Base-by-base conservation (phyloP, 2,888 invertebrate species). In the Parapristionchus giblindavisi region DNA sequence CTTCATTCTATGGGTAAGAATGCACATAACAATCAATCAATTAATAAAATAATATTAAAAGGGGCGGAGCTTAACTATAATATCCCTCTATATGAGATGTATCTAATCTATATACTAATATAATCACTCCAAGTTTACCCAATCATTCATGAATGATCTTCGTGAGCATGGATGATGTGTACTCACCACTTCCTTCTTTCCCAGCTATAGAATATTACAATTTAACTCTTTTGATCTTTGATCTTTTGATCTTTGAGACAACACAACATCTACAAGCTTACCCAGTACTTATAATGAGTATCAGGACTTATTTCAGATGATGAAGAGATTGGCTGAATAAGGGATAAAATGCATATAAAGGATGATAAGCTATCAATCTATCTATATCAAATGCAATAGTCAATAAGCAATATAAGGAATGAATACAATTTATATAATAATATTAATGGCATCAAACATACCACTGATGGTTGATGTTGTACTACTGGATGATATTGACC, bases 231-330 rank as follows among this genome's bases (percentile, higher is more conserved):
- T 60, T 60, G 60, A 60, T 60, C 34, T 32, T 60, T 60, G 60
- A 60, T 60, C 60, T 60, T 17, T 34, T 27, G 27, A 4, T 8
- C 61, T n/a, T n/a, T n/a, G n/a, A n/a, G n/a, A 43, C 66, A 66
- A 24, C 66, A 66, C 66, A n/a, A 66, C 66, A 48, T 48, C 1
- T 3, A 24, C 54, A 21, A 11, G 38, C 86, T 85, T 78, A 86
- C 86, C 86, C 86, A 86, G 76, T 81, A 86, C 65, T 85, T 83
- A 52, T 86, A 77, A 66, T 82, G 81, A 77, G 87, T 84, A 65
- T 82, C 70, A 11, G 60, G 71, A n/a, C 76, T 77, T 66, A 78
- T 78, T 56, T 77, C 75, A 52, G 76, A 75, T 66, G 80, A 81
- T 54, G 81, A 34, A 61, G 77, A 77, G 74, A 85, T 84, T 56